Evolutionary conservation across 2,113 vertebrate genomes (phyloP).

Genomic region (Stegastes partitus): DNA sequence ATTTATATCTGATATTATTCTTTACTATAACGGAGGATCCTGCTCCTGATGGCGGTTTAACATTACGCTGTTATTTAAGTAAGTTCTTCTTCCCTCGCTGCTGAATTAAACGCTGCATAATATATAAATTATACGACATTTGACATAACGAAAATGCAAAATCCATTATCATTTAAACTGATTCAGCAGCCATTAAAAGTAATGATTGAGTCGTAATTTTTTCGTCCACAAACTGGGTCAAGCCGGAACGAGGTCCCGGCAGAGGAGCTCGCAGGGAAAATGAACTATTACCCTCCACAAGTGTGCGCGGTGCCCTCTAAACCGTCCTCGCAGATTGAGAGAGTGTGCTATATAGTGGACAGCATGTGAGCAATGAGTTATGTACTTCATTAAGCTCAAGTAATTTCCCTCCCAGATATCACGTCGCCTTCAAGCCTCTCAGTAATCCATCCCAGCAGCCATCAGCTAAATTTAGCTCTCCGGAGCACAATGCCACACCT

Average conservation of each 20-base stretch:
- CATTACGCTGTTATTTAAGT: too few relatives aligned
- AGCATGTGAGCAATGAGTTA: conserved; percentile 79
- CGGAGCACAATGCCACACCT: conserved; percentile 42
- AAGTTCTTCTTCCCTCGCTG: not conserved
- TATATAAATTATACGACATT: not conserved
- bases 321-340: conserved; percentile 68
- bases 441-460: conserved; percentile 73
- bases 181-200: conserved; percentile 54
- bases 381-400: conserved; percentile 82
- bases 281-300: conserved; percentile 62
- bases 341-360: conserved; percentile 56
- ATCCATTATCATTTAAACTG: conserved; percentile 48
- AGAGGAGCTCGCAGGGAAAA: conserved; percentile 44
- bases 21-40: too few relatives aligned
- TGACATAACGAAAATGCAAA: conserved; percentile 28
- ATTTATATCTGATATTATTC: too few relatives aligned
- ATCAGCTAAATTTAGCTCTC: conserved; percentile 69
- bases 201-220: conserved; percentile 56
- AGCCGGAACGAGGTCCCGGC: conserved; percentile 45
- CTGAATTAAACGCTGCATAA: not conserved
- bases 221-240: conserved; percentile 58
- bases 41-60: too few relatives aligned
- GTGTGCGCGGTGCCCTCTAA: conserved; percentile 71
- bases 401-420: conserved; percentile 80
- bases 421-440: conserved; percentile 66